Base-by-base conservation (phyloP, 2,797 vertebrate genomes). In the Decapterus maruadsi region DNA sequence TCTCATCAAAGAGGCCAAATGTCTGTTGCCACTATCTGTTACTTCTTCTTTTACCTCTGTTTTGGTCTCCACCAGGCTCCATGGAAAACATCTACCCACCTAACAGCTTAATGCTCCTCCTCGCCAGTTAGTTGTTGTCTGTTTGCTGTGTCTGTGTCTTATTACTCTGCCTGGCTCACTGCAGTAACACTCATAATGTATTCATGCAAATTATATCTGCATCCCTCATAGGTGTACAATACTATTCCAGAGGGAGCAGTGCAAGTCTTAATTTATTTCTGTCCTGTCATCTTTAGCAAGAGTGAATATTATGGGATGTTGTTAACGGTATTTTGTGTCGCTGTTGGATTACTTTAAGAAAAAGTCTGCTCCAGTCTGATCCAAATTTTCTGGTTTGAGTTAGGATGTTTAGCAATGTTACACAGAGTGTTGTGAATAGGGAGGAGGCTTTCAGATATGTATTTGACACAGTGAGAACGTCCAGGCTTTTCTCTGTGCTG, bases 141-240 rank as follows among this genome's bases (percentile, higher is more conserved):
- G 45, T 48, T 17, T 48, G 45, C 45, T 48, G 45, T 46, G 17
- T 43, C 42, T 81, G 58, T 68, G 34, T 2, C 13, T 51, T 63
- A 46, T 66, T 68, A 29, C 45, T 72, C 46, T 42, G 46, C 26
- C 56, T 64, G 77, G 12, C 8, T 63, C 20, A 3, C 71, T 66
- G 45, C 58, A 43, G 22, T 34, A 43, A 72, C 20, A 40, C 57
- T 68, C 59, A 50, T 68, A 68, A 74, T 82, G 57, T 75, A 34
- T 29, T 78, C 61, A 73, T 75, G 73, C 66, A 69, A 83, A 86
- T 89, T 53, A 26, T 74, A 67, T 63, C 38, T n/a, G 19, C n/a
- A 71, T 54, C 40, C 38, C 38, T 69, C 31, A 38, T 4, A 42
- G 6, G 16, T 61, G 29, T 68, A 8, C 42, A 26, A 54, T 20